phyloP scores from a whole-genome alignment of 2,888 invertebrate species.

The Pachydiplax longipennis region DNA sequence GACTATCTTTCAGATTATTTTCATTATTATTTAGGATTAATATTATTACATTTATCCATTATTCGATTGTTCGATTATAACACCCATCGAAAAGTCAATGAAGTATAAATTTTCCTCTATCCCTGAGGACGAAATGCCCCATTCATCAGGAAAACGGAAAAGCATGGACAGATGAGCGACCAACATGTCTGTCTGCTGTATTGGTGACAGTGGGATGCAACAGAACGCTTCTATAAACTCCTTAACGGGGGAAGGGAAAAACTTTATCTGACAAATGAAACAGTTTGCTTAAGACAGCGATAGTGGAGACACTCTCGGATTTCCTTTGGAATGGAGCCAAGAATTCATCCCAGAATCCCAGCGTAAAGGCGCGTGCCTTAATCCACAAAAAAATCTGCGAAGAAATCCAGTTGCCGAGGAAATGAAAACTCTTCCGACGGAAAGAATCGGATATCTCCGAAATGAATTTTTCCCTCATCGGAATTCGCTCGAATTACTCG shows the following conservation, averaged over 20 bases:
- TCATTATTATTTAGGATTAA: no score
- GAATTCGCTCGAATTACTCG: not conserved
- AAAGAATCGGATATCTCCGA: not conserved
- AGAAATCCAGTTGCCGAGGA: not conserved
- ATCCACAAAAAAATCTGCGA: not conserved
- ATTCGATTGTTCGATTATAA: no score
- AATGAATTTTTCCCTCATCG: not conserved
- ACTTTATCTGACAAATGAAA: not conserved
- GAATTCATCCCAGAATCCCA: not conserved
- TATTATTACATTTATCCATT: no score
- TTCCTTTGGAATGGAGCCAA: constrained; percentile 5
- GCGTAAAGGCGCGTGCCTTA: not conserved
- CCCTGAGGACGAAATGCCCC: no score
- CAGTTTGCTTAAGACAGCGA: not conserved
- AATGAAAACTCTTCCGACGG: not conserved
- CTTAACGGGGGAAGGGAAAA: not conserved
- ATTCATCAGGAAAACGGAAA: no score
- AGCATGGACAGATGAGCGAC: no score
- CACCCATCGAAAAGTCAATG: no score
- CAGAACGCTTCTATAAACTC: not conserved
- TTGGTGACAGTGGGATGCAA: no score
- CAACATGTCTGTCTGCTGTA: no score
- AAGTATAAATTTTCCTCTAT: no score
- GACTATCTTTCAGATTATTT: no score
- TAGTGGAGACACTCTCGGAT: not conserved